These are phyloP conservation scores for Macrostomum lignano DNA, from an alignment of 1,140 invertebrate genomes.

Conservation along the genomic window DNA sequence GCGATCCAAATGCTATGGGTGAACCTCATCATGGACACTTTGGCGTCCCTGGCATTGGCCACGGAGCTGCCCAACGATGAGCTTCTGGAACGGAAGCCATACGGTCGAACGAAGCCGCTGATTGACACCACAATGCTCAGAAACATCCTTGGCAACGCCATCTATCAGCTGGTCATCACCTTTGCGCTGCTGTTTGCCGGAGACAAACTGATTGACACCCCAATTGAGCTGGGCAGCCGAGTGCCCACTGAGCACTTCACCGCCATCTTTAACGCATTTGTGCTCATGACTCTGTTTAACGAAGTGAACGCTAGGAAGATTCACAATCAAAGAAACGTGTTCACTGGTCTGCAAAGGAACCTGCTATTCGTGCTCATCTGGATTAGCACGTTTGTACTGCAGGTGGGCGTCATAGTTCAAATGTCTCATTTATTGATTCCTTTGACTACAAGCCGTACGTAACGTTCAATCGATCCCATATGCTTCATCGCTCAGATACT, in stretches of 20 bases:
- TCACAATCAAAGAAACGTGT: conserved; percentile 89
- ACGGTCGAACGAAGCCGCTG: conserved; percentile 84
- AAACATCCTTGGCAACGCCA: conserved; percentile 82
- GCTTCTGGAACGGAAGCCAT: conserved; percentile 71
- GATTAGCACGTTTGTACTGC: conserved; percentile 62
- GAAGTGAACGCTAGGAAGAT: conserved; percentile 98
- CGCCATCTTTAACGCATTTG: conserved; percentile 96
- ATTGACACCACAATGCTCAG: conserved; percentile 98
- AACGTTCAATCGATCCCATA: neutral
- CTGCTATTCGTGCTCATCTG: conserved; percentile 93
- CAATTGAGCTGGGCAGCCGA: too few species aligned
- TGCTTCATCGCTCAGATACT: conserved; percentile 28
- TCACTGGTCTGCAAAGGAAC: conserved; percentile 62
- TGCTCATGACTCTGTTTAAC: conserved; percentile 99
- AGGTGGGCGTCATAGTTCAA: conserved; percentile 39
- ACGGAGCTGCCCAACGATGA: conserved; percentile 94
- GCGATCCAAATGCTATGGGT: conserved; percentile 99
- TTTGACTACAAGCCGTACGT: neutral
- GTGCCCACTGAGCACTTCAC: conserved; percentile 45
- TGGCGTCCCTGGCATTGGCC: conserved; percentile 83
- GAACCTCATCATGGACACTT: conserved; percentile 96
- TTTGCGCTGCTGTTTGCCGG: conserved; percentile 35
- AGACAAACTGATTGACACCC: too few species aligned
- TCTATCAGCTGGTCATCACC: conserved; percentile 81
- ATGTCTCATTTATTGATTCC: neutral